Percentiles rank a stretch among this genome's conserved stretches.
These are phyloP conservation scores for Daboia siamensis DNA, from an alignment of 2,113 vertebrate species.

Conservation along the genomic window DNA sequence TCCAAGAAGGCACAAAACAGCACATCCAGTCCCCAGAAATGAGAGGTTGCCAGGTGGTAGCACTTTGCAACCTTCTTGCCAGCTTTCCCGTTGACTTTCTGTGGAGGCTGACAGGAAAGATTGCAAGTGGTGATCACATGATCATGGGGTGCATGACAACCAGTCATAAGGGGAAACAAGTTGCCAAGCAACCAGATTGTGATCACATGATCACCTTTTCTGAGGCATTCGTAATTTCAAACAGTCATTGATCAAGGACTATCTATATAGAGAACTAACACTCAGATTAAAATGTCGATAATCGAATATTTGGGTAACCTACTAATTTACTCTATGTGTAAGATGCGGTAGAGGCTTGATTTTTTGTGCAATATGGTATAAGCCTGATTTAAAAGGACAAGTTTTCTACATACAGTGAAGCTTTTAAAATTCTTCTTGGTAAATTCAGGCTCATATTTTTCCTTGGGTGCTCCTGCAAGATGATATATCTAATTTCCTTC, in stretches of 20 bases:
- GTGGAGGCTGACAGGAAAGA: neutral
- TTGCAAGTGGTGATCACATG: neutral
- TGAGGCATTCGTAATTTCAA: neutral
- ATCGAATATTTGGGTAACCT: neutral
- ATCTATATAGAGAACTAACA: neutral
- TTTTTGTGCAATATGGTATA: neutral
- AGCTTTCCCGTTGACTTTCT: neutral
- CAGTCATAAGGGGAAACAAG: neutral
- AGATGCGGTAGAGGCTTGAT: neutral
- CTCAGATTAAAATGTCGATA: neutral
- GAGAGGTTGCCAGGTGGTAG: neutral
- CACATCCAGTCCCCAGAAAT: neutral
- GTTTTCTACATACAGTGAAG: neutral
- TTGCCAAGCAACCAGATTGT: neutral
- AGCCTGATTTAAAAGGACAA: neutral
- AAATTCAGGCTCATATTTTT: neutral
- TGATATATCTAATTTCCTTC: neutral
- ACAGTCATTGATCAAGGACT: neutral
- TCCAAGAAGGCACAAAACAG: neutral
- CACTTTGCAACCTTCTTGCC: neutral
- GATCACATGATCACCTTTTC: neutral
- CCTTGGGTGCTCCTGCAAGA: neutral
- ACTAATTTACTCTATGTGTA: neutral
- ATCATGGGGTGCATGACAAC: neutral
- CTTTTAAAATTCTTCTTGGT: neutral